Conservation (phyloP, 2,888 invertebrate genomes). For the Lasioglossum villosulum region DNA sequence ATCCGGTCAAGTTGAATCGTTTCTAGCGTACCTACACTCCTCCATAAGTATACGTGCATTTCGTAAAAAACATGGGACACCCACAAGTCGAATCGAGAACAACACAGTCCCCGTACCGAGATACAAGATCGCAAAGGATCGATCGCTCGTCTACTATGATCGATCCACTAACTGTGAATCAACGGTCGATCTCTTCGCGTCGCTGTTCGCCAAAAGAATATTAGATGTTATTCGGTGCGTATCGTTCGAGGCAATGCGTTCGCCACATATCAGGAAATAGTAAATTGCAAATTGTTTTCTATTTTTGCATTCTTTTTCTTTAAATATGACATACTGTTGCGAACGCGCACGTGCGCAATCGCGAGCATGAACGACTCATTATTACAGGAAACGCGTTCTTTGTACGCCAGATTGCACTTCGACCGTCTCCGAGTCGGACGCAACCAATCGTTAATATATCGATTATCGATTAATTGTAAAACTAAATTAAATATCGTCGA, state of each 20-base stretch:
- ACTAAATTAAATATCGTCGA: constrained; percentile 18
- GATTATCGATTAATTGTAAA: background rate
- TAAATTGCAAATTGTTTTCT: constrained; percentile 18
- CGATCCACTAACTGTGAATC: background rate
- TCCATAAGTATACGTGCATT: background rate
- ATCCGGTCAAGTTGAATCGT: background rate
- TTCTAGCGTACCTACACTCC: background rate
- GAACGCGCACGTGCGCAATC: constrained; percentile 25
- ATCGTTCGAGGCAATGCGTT: constrained; percentile 2
- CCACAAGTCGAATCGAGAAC: background rate
- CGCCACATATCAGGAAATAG: background rate
- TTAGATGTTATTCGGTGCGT: background rate
- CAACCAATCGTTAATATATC: constrained; percentile 16
- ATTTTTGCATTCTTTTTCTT: constrained; percentile 17
- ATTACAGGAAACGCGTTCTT: background rate
- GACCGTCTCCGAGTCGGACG: constrained; percentile 18
- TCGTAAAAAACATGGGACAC: background rate
- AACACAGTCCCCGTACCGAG: constrained; percentile 1
- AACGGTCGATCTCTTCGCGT: background rate
- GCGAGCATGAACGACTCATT: background rate
- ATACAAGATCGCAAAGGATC: background rate
- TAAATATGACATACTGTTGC: constrained; percentile 41
- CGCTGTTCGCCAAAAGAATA: background rate
- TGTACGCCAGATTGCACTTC: background rate
- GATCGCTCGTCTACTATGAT: background rate